Conservation (phyloP, 2,797 vertebrate species). For the Hippoglossus hippoglossus region DNA sequence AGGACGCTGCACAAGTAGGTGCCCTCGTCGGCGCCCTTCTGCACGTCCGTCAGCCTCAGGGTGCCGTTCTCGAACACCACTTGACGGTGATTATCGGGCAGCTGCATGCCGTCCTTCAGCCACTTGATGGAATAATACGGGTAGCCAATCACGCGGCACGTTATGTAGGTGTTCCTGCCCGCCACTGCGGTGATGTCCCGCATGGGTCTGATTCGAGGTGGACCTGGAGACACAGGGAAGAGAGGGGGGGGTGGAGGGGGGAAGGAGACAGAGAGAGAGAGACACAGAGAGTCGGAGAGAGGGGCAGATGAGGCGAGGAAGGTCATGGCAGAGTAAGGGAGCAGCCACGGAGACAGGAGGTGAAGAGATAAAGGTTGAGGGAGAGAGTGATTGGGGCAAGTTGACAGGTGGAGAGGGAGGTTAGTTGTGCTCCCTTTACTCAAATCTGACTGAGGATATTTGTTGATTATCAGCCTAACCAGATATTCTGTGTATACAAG, state of each 20-base stretch:
- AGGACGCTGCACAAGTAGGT: conserved; percentile 98
- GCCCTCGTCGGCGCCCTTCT: conserved; percentile 98
- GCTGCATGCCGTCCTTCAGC: conserved; percentile 96
- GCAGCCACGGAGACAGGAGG: conserved; percentile 57
- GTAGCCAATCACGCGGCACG: conserved; percentile 98
- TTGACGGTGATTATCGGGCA: conserved; percentile 98
- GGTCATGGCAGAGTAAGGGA: conserved; percentile 68
- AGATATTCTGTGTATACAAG: conserved; percentile 44
- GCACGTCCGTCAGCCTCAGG: conserved; percentile 95
- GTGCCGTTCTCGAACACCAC: conserved; percentile 98
- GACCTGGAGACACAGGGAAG: conserved; percentile 84
- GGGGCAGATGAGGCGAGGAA: conserved; percentile 69
- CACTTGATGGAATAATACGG: conserved; percentile 99
- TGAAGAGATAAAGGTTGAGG: conserved; percentile 74
- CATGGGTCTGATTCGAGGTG: conserved; percentile 97
- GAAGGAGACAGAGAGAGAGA: conserved; percentile 65
- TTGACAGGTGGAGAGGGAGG: conserved; percentile 73
- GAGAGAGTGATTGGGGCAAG: conserved; percentile 76
- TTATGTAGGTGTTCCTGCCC: conserved; percentile 97
- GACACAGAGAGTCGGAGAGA: conserved; percentile 59
- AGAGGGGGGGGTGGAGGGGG: conserved; percentile 62
- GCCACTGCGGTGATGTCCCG: conserved; percentile 96
- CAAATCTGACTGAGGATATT: conserved; percentile 65
- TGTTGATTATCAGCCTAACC: conserved; percentile 53
- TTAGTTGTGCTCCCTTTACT: conserved; percentile 78